Percentiles rank a stretch among this genome's conserved stretches.
Conservation (phyloP, 2,797 vertebrate genomes). For the Anguilla megastoma region DNA sequence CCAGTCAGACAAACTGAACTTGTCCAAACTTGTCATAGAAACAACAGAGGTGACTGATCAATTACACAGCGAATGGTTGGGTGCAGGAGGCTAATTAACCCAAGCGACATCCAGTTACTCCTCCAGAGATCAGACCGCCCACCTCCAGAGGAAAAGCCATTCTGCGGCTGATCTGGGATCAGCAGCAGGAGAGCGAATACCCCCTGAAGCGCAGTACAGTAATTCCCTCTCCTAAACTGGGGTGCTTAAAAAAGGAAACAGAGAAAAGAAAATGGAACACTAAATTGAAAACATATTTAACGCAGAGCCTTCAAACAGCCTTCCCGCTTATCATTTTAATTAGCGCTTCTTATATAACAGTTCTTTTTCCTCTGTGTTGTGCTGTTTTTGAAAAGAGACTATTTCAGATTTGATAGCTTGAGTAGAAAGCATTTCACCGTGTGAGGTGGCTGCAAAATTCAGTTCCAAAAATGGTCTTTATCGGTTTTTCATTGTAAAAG, state of each 20-base stretch:
- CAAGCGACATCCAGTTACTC: background rate
- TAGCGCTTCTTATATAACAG: background rate
- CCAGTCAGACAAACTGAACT: background rate
- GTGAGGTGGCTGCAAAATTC: background rate
- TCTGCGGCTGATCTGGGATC: background rate
- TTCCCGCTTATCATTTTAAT: background rate
- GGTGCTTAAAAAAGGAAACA: background rate
- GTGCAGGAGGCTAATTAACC: background rate
- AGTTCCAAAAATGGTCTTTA: background rate
- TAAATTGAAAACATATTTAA: conserved; percentile 2
- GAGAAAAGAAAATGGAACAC: background rate
- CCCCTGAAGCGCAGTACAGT: background rate
- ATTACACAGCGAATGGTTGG: background rate
- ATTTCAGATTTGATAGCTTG: background rate
- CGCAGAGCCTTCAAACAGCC: background rate
- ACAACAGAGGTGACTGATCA: background rate
- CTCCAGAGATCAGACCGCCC: background rate
- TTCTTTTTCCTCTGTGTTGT: background rate
- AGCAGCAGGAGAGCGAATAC: background rate
- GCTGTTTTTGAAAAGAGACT: background rate
- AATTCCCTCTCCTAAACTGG: background rate
- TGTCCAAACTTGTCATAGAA: background rate
- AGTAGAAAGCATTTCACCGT: background rate
- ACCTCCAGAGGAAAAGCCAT: background rate
- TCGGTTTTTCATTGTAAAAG: background rate